Percentiles rank a stretch among this genome's conserved stretches.
These are phyloP conservation scores for Whitmania pigra DNA, from an alignment of 1,140 invertebrate genomes.

Conservation along the genomic window DNA sequence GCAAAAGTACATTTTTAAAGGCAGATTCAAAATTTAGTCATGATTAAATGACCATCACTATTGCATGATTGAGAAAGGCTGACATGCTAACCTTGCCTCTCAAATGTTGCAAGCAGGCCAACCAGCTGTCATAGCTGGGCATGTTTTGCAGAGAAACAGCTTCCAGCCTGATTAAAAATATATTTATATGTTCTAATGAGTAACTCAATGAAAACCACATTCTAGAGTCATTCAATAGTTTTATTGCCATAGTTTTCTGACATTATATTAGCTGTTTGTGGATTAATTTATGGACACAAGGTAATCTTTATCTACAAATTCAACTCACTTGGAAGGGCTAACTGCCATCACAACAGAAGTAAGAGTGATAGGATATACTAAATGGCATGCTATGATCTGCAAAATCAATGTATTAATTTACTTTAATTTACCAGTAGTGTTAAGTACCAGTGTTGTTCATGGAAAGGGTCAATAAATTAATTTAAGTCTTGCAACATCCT, in stretches of 20 bases:
- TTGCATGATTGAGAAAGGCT: neutral
- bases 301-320: neutral
- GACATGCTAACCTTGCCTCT: slow-evolving; percentile 25
- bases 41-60: neutral
- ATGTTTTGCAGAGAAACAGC: slow-evolving; percentile 65
- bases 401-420: slow-evolving; percentile 33
- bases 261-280: too few relatives aligned
- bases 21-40: neutral
- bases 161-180: slow-evolving; percentile 47
- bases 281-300: neutral
- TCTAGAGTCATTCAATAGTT: neutral
- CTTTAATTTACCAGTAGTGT: too few relatives aligned
- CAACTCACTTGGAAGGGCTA: slow-evolving; percentile 54
- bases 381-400: slow-evolving; percentile 58
- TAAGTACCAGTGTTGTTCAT: neutral
- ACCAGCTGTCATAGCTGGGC: slow-evolving; percentile 64
- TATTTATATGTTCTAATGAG: neutral
- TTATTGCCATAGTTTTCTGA: too few relatives aligned
- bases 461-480: neutral
- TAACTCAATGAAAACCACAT: neutral
- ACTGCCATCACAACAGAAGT: slow-evolving; percentile 76
- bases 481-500: neutral
- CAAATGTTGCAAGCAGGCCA: slow-evolving; percentile 64
- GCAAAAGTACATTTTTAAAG: neutral
- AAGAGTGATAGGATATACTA: slow-evolving; percentile 72